These are phyloP conservation scores for Acanthurus leucopareius DNA, from an alignment of 2,797 vertebrate genomes.

Conservation along the genomic window DNA sequence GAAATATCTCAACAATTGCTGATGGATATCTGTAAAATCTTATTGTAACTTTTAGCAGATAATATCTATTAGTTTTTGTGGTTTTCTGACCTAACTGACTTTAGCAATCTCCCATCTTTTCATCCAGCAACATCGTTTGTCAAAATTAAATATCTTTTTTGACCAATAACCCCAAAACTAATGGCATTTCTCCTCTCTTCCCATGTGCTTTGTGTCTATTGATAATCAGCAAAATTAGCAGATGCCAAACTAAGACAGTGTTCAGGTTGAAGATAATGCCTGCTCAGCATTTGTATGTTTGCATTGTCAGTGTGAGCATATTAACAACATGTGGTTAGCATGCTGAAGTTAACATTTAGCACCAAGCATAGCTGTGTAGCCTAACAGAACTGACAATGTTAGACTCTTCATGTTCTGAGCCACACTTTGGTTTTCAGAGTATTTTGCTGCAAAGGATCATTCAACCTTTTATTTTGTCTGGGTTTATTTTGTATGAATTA, in stretches of 20 bases:
- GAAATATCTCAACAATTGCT: too few species aligned
- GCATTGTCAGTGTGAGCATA: neutral
- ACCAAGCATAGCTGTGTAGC: neutral
- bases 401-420: neutral
- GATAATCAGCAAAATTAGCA: neutral
- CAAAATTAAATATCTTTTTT: too few species aligned
- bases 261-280: neutral
- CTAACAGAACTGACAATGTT: neutral
- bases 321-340: neutral
- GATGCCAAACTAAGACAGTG: neutral
- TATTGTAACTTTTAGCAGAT: too few species aligned
- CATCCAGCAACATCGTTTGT: too few species aligned
- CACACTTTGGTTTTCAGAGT: neutral
- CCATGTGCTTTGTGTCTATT: neutral
- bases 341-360: neutral
- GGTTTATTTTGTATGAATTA: neutral
- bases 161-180: neutral
- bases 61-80: too few species aligned
- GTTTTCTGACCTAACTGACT: too few species aligned
- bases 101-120: too few species aligned
- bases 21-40: too few species aligned
- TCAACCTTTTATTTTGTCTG: neutral
- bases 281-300: neutral
- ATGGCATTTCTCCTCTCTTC: neutral
- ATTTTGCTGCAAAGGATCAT: neutral